Base-by-base conservation (phyloP, 2,797 vertebrate genomes). In the Leptodactylus fallax region DNA sequence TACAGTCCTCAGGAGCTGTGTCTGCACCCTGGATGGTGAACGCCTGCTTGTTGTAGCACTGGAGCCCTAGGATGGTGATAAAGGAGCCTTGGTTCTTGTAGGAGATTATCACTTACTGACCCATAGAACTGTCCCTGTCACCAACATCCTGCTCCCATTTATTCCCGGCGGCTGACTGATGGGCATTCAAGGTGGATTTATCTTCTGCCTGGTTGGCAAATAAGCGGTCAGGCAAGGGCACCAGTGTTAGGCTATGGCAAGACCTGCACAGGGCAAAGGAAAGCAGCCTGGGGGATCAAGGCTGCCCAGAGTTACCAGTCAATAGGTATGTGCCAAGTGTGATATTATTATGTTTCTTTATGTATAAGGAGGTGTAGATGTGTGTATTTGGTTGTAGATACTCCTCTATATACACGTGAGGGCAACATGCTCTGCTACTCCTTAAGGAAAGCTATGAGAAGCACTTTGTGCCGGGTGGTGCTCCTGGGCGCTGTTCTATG, bases 141-240 rank as follows among this genome's bases (percentile, higher is more conserved):
- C 23, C 55, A 45, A 8, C 81, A 58, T 36, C 77, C 53, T 69
- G 56, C 51, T 21, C 23, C 8, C 49, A 17, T 58, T 49, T 56
- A 36, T 6, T 60, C 7, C 27, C 27, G 71, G 67, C 63, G 23
- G 76, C 67, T 79, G 71, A 45, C 19, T 69, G 7, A 82, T 83
- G 72, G 78, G n/a, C 60, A 63, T 83, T 78, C 84, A 72, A 63
- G 80, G 36, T 89, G 88, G 88, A 89, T 89, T 79, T 89, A 87
- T 61, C 71, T 56, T 23, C 78, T 85, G 83, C 79, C 85, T 85
- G 27, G 0, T 21, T 76, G 60, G 79, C 61, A 60, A 84, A 89
- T 53, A 83, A 58, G 53, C 85, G 85, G 85, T 86, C 85, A 87
- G 23, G 80, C 85, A 83, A 86, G 88, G 88, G 88, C 88, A 89